phyloP scores from a whole-genome alignment of 2,888 invertebrate species.

The Biston stratarius region DNA sequence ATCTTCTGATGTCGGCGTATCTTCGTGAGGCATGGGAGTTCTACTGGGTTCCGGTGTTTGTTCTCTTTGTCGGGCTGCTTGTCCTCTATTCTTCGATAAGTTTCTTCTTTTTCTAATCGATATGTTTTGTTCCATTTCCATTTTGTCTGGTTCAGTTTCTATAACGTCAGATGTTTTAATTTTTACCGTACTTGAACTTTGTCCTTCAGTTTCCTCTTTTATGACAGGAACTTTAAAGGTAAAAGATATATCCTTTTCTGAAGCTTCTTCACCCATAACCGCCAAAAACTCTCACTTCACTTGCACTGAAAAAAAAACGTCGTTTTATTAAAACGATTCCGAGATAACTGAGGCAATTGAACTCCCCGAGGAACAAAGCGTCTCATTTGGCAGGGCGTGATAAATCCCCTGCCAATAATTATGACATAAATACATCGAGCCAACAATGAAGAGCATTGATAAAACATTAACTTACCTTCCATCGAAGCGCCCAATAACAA shows the following conservation, averaged over 20 bases:
- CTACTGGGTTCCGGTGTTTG: conserved; percentile 82
- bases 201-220: conserved; percentile 71
- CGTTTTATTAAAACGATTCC: conserved; percentile 55
- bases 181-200: conserved; percentile 64
- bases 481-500: conserved; percentile 61
- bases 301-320: conserved; percentile 62
- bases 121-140: conserved; percentile 78
- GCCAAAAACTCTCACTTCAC: conserved; percentile 35
- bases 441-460: conserved; percentile 57
- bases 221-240: conserved; percentile 67
- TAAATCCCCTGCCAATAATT: conserved; percentile 70
- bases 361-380: conserved; percentile 49
- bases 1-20: conserved; percentile 88
- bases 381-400: conserved; percentile 68
- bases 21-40: conserved; percentile 84
- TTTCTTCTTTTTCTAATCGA: conserved; percentile 88
- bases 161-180: conserved; percentile 60
- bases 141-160: conserved; percentile 56
- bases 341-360: conserved; percentile 60
- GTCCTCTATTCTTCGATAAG: conserved; percentile 85
- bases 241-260: conserved; percentile 51
- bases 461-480: conserved; percentile 72
- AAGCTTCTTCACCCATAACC: conserved; percentile 70
- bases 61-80: conserved; percentile 78
- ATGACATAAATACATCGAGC: conserved; percentile 62